A percentile compares a stretch with the other conserved stretches of the same genome.
phyloP scores from a whole-genome alignment of 1,140 invertebrate species.

The Arion vulgaris region DNA sequence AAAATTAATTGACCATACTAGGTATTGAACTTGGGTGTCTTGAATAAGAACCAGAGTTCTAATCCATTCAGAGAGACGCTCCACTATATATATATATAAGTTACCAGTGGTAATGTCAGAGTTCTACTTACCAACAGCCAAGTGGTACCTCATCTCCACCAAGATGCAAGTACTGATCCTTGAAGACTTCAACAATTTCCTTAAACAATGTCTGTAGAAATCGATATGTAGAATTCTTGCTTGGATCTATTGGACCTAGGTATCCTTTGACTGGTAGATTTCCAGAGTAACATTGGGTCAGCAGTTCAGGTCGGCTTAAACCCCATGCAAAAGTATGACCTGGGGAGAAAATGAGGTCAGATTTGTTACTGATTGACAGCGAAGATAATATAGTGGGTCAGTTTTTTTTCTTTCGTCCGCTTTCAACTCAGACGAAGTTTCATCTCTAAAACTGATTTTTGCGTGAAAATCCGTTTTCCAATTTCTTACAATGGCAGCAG shows the following conservation, averaged over 20 bases:
- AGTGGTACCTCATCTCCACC: constrained; percentile 94
- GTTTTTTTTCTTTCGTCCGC: too few species aligned
- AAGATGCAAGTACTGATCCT: constrained; percentile 71
- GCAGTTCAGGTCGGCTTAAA: constrained; percentile 79
- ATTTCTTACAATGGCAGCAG: too few species aligned
- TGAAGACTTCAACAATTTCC: constrained; percentile 69
- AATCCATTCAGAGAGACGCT: too few species aligned
- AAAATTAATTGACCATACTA: too few species aligned
- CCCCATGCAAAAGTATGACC: constrained; percentile 91
- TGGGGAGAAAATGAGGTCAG: constrained; percentile 56
- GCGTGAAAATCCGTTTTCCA: too few species aligned
- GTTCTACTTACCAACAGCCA: constrained; percentile 84
- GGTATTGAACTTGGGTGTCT: too few species aligned
- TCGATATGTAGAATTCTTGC: constrained; percentile 68
- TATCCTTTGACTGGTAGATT: constrained; percentile 75
- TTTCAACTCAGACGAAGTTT: too few species aligned
- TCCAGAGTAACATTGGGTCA: constrained; percentile 81
- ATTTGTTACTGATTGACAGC: background rate
- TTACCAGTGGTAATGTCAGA: too few species aligned
- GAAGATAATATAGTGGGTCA: too few species aligned
- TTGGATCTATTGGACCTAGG: constrained; percentile 77
- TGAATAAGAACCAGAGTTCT: too few species aligned
- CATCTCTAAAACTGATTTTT: too few species aligned
- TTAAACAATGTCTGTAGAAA: constrained; percentile 69
- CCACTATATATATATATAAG: too few species aligned